phyloP scores from a whole-genome alignment of 1,140 invertebrate genomes.

The Neotoxoptera formosana region DNA sequence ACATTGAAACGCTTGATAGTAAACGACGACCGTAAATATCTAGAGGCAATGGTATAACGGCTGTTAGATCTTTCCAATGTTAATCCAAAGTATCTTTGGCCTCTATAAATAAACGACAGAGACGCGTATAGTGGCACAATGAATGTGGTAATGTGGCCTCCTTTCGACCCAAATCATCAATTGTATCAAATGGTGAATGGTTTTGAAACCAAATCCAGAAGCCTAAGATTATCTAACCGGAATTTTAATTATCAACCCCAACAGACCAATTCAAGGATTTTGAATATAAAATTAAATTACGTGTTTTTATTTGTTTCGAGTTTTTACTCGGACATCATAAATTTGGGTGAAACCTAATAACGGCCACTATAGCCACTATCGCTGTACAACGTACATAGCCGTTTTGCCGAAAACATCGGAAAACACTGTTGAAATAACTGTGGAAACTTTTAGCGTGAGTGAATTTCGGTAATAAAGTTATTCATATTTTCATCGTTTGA shows the following conservation, averaged over 20 bases:
- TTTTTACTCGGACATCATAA: neutral
- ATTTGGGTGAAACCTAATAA: neutral
- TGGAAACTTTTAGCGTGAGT: neutral
- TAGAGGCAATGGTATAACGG: neutral
- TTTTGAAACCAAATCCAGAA: neutral
- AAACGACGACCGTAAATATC: slow-evolving; percentile 4
- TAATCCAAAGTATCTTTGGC: slow-evolving; percentile 42
- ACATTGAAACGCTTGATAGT: neutral
- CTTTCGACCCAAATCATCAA: slow-evolving; percentile 44
- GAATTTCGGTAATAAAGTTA: slow-evolving; percentile 34
- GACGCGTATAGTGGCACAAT: neutral
- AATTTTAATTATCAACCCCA: slow-evolving; percentile 44
- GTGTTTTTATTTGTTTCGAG: neutral
- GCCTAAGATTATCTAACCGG: neutral
- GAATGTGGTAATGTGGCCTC: slow-evolving; percentile 40
- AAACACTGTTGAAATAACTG: slow-evolving; percentile 18
- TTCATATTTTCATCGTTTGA: slow-evolving; percentile 45
- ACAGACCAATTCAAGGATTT: neutral
- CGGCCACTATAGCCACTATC: neutral
- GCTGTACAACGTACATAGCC: neutral
- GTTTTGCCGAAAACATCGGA: neutral
- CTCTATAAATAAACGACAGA: slow-evolving; percentile 39
- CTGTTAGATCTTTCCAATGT: slow-evolving; percentile 38
- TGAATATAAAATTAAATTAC: neutral
- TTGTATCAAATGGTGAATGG: slow-evolving; percentile 41